Evolutionary conservation across 1,140 invertebrate genomes (phyloP), one percentile per base, ranked within the genome.

Genomic region (Xylocopa sonorina): DNA sequence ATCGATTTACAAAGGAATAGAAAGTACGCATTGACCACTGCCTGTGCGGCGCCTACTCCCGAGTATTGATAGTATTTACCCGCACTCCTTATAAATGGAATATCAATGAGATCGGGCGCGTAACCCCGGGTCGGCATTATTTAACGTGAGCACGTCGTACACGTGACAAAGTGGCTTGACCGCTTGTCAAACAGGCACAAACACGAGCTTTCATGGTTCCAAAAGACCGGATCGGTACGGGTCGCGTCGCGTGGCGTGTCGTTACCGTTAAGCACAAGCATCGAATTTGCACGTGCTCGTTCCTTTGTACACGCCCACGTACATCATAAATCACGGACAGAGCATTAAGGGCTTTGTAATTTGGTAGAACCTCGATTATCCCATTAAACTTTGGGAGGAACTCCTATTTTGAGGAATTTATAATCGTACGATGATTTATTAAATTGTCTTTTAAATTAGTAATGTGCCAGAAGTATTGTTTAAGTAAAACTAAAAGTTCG

Each of bases 91-190:
- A 64, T 78, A 78, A 78, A 55, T 78, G 77, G 77, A 78, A 78
- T 78, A 78, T 78, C 77, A 78, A 78, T 78, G 74, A 81, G 82
- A 78, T 78, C 78, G 67, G 64, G 57, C 67, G 66, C 68, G 82
- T 86, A 82, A 86, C 83, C 74, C 76, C 55, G 43, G 79, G 81
- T 77, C 66, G 62, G 58, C 68, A 84, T 84, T 84, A 84, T 82
- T 86, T 78, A 86, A 84, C 73, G 55, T 71, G 82, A 51, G 75
- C 76, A 84, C 80, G 78, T 78, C 73, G 58, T 51, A 81, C 71
- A 60, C 68, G 82, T 78, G 75, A 83, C 81, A 81, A 71, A 78
- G 62, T 78, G 66, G 77, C 74, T 41, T 66, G 77, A 85, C 83
- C 74, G 80, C 77, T 85, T 82, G 84, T 80, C 83, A 76, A 73